Percentiles rank a stretch among this genome's conserved stretches.
phyloP scores from a whole-genome alignment of 2,888 invertebrate species.

The Aproaerema taeniolella region DNA sequence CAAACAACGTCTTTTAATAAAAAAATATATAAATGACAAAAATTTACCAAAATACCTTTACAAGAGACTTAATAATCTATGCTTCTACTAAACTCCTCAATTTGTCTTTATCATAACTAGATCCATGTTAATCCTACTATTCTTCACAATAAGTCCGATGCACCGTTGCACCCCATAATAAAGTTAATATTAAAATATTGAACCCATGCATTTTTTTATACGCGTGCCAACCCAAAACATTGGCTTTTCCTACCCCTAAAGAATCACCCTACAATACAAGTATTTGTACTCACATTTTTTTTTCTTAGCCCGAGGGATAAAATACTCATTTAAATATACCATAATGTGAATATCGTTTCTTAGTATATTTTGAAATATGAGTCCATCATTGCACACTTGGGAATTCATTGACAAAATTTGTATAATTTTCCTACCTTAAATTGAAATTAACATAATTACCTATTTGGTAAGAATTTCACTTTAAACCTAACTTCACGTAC shows the following conservation, averaged over 20 bases:
- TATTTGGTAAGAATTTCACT: no score
- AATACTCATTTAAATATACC: slow-evolving; percentile 52
- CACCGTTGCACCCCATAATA: slow-evolving; percentile 62
- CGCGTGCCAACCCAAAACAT: slow-evolving; percentile 61
- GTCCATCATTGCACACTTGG: not conserved
- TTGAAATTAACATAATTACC: no score
- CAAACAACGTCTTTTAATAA: no score
- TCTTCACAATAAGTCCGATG: slow-evolving; percentile 40
- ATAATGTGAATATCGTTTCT: slow-evolving; percentile 40
- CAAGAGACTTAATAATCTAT: no score
- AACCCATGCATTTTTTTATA: slow-evolving; percentile 71
- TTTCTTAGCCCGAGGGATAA: slow-evolving; percentile 43
- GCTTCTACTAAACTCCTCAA: no score
- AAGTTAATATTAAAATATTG: slow-evolving; percentile 77
- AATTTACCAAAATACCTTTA: no score
- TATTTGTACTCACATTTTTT: slow-evolving; percentile 68
- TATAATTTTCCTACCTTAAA: no score
- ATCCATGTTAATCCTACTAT: slow-evolving; percentile 40
- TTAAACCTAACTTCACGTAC: no score
- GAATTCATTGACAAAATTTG: no score
- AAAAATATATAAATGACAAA: no score
- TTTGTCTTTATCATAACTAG: no score
- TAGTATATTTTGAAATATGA: slow-evolving; percentile 14
- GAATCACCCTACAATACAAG: slow-evolving; percentile 66
- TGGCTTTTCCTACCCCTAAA: slow-evolving; percentile 54